Conservation (phyloP, 2,113 vertebrate species). For the Hippocampus abdominalis region DNA sequence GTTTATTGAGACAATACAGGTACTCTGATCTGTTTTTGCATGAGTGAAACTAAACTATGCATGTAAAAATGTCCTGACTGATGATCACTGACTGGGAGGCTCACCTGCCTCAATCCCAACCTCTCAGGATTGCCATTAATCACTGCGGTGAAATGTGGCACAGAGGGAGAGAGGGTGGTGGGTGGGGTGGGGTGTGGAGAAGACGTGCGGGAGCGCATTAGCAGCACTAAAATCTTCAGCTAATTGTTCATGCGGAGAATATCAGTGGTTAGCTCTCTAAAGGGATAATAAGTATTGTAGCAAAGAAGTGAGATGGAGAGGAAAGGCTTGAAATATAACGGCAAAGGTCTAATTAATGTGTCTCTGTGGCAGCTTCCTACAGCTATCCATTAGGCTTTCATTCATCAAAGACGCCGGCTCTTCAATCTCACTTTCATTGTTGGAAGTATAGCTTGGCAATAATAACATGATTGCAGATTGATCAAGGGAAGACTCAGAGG, state of each 20-base stretch:
- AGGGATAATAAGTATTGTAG: slow-evolving; percentile 83
- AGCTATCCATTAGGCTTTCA: slow-evolving; percentile 72
- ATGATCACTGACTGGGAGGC: neutral
- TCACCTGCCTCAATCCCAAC: neutral
- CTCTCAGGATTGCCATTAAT: neutral
- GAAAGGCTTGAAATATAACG: slow-evolving; percentile 75
- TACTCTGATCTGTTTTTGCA: neutral
- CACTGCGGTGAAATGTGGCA: neutral
- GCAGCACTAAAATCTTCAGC: slow-evolving; percentile 63
- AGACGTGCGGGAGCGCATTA: too few species aligned
- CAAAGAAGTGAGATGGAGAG: slow-evolving; percentile 77
- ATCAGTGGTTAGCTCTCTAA: slow-evolving; percentile 79
- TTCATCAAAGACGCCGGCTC: slow-evolving; percentile 67
- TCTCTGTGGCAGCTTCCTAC: slow-evolving; percentile 78
- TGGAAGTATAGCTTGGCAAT: slow-evolving; percentile 74
- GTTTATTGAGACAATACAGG: neutral
- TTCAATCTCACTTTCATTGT: slow-evolving; percentile 76
- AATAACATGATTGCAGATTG: slow-evolving; percentile 77
- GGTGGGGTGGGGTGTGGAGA: too few species aligned
- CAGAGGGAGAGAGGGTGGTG: too few species aligned
- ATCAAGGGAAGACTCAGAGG: slow-evolving; percentile 57
- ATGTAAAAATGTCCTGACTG: neutral
- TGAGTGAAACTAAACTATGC: neutral
- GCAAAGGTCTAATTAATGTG: slow-evolving; percentile 92
- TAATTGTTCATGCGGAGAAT: slow-evolving; percentile 75